Conservation (phyloP, 1,140 invertebrate genomes). For the Halictus rubicundus region DNA sequence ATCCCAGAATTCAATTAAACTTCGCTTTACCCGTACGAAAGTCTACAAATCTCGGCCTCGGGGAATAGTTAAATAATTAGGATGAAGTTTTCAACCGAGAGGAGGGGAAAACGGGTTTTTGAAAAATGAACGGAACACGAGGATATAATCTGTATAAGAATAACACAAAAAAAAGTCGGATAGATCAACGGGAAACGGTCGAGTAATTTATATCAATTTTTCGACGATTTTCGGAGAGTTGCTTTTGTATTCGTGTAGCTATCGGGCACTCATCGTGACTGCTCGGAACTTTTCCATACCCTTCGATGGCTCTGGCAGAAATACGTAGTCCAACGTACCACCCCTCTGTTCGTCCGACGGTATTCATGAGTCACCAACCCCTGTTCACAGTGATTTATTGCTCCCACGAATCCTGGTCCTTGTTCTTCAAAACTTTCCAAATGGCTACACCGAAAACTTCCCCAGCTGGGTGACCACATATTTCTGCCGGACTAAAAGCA, state of each 20-base stretch:
- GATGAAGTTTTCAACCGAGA: no score
- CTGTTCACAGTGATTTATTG: conserved; percentile 19
- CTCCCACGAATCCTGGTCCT: conserved; percentile 6
- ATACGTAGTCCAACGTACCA: not conserved
- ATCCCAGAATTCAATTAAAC: not conserved
- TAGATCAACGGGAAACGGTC: not conserved
- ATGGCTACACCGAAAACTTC: conserved; percentile 19
- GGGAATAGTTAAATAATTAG: not conserved
- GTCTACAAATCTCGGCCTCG: not conserved
- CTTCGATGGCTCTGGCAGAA: conserved; percentile 3
- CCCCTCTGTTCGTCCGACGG: not conserved
- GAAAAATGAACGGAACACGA: not conserved
- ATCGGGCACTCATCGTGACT: conserved; percentile 10
- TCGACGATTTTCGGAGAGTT: not conserved
- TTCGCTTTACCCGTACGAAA: not conserved
- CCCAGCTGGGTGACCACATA: conserved; percentile 2
- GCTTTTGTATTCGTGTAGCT: not conserved
- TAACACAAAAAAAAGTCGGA: not conserved
- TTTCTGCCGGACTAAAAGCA: not conserved
- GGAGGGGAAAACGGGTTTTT: not conserved
- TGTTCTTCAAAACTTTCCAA: conserved; percentile 24
- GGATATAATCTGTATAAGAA: not conserved
- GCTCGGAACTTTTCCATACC: not conserved
- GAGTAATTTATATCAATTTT: conserved; percentile 8
- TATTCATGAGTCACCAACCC: conserved; percentile 25